Evolutionary conservation across 1,140 invertebrate species (phyloP), one percentile per base, ranked within the genome.

Genomic region (Drosophila lacteicornis): DNA sequence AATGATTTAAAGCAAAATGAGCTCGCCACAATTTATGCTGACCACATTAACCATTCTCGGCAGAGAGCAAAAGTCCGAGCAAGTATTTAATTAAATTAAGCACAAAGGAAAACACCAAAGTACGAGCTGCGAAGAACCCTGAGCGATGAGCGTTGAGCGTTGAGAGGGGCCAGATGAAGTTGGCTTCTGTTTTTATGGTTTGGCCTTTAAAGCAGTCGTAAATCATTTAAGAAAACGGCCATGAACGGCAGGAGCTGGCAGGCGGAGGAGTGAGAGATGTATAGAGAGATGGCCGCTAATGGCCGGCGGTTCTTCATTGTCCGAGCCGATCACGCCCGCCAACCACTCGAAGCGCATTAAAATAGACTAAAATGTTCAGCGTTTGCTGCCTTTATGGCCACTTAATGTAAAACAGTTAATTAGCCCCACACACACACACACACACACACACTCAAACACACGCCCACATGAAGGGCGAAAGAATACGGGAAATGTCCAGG

Each of bases 341-440:
- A 33, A 12, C 58, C 51, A 51, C 71, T 58, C 71, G 74, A 76
- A 76, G 71, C 40, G 63, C 85, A 85, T 88, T 88, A 90, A 88
- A 87, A 87, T 90, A 84, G 84, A 80, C 84, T 84, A 87, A 87
- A 87, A 80, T 90, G 68, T 61, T 40, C 68, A 57, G 63, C 68
- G 57, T 58, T 61, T 62, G 71, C 78, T 67, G 70, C 66, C 69
- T 81, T 90, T 90, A 90, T 90, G 82, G 79, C 79, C 85, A 80
- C 79, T 90, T 90, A 90, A 90, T 90, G 85, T 90, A 90, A 88
- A 85, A 85, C 85, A 90, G 85, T 90, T 90, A 90, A 90, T 90
- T 90, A 90, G 86, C 70, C 53, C 51, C 60, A 76, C 68, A 65
- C 77, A 69, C 58, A 67, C 43, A 60, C 46, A 68, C 57, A 67